Percentiles rank a stretch among this genome's conserved stretches.
Conservation (phyloP, 2,888 invertebrate genomes). For the Onchidella celtica region DNA sequence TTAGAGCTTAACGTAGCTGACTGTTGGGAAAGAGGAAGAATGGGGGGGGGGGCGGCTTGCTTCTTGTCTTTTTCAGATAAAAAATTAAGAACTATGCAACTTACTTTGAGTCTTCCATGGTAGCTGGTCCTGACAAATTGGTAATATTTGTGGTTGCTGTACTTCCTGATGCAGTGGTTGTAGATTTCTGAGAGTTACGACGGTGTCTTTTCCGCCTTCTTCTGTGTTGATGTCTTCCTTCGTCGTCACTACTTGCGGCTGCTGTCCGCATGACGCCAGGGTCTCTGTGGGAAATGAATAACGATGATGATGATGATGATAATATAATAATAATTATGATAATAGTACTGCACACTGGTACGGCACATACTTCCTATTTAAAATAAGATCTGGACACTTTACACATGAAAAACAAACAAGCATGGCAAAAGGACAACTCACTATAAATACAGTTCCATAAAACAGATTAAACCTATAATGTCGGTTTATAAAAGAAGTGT, state of each 20-base stretch:
- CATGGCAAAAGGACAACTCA: too few species aligned
- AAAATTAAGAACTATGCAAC: not conserved
- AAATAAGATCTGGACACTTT: too few species aligned
- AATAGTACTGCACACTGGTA: too few species aligned
- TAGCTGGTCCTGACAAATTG: conserved; percentile 53
- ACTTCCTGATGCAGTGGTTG: conserved; percentile 58
- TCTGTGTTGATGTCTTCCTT: conserved; percentile 40
- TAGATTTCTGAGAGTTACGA: conserved; percentile 56
- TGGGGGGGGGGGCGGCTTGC: too few species aligned
- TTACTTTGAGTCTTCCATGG: conserved; percentile 54
- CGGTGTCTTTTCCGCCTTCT: conserved; percentile 52
- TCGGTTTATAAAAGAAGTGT: too few species aligned
- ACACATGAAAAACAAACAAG: too few species aligned
- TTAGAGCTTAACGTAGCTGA: not conserved
- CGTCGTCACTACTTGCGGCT: conserved; percentile 50
- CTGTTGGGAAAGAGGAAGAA: not conserved
- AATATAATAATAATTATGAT: too few species aligned
- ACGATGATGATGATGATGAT: too few species aligned
- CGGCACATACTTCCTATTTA: too few species aligned
- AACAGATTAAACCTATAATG: too few species aligned
- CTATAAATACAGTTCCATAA: too few species aligned
- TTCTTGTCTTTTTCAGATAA: too few species aligned
- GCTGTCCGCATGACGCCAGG: conserved; percentile 37
- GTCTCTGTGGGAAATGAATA: not conserved
- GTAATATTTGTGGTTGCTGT: conserved; percentile 59